Base-by-base conservation (phyloP, 1,140 invertebrate genomes). In the Xylocopa sonorina region DNA sequence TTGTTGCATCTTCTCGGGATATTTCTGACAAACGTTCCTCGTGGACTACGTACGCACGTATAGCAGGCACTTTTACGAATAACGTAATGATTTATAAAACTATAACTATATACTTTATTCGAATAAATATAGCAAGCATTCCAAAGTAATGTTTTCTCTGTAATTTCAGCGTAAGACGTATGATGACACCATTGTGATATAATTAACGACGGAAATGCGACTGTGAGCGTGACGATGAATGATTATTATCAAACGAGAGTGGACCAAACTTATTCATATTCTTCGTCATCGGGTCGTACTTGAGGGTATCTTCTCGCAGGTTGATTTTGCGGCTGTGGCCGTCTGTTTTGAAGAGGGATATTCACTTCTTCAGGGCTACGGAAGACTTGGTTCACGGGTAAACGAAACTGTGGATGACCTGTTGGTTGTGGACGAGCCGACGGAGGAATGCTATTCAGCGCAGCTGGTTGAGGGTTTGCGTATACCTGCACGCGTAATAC, bases 351-450 rank as follows among this genome's bases (percentile, higher is more conserved):
- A 43, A 97, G 93, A 2, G 97, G 96, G 78, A 97, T 97, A 89
- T 97, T 97, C 1, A 97, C 96, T 88, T 97, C 96, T 89, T 97
- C 96, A 2, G 97, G 96, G 27, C 96, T 96, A 78, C 96, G 95
- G 90, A 96, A 97, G 9, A 97, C 96, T 89, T 97, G 96, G 14
- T 93, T 93, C 9, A 91, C 75, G 2, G 91, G 91, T 72, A 92
- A 75, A 79, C 91, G 92, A 76, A 89, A 92, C 53, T 90, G 89
- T 1, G 72, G 86, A 72, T 72, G 81, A 60, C 53, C 83, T 68
- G 84, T 74, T 10, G 88, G 74, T 50, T 90, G 90, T 0, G 91
- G 90, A 74, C 92, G 90, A 4, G 85, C 87, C 16, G 88, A 88
- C 0, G 86, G 78, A n/a, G 91, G 91, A 41, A 93, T 83, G 63